phyloP scores from a whole-genome alignment of 1,140 invertebrate genomes.

The Trichonephila inaurata region DNA sequence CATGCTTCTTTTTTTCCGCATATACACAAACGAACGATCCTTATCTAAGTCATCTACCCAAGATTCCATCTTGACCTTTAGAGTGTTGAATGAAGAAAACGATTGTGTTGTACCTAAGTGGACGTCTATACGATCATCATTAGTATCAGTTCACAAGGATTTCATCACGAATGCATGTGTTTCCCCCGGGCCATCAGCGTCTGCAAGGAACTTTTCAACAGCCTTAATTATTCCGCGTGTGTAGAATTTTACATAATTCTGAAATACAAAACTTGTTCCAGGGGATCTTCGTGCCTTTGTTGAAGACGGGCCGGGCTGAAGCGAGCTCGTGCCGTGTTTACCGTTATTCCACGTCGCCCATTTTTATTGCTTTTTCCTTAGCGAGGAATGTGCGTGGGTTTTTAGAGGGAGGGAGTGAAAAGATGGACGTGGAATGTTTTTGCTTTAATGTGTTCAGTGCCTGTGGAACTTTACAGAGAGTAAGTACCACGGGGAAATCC shows the following conservation, averaged over 20 bases:
- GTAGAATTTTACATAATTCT: neutral
- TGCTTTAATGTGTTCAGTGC: no score
- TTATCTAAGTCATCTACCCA: neutral
- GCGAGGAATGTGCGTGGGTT: neutral
- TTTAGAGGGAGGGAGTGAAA: neutral
- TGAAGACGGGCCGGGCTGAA: neutral
- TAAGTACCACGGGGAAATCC: neutral
- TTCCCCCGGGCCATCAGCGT: neutral
- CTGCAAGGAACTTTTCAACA: neutral
- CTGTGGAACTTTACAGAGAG: no score
- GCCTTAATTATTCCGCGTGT: neutral
- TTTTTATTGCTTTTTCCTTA: neutral
- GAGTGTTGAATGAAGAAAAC: neutral
- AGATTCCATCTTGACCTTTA: neutral
- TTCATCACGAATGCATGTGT: neutral
- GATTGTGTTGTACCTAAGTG: neutral
- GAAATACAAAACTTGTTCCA: neutral
- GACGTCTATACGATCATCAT: neutral
- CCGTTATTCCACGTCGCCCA: neutral
- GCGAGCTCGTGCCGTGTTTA: neutral
- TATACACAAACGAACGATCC: no score
- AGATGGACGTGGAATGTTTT: neutral
- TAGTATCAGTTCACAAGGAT: neutral
- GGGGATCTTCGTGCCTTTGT: neutral
- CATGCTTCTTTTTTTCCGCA: no score